Base-by-base conservation (phyloP, 2,113 vertebrate species). In the Pipa parva region DNA sequence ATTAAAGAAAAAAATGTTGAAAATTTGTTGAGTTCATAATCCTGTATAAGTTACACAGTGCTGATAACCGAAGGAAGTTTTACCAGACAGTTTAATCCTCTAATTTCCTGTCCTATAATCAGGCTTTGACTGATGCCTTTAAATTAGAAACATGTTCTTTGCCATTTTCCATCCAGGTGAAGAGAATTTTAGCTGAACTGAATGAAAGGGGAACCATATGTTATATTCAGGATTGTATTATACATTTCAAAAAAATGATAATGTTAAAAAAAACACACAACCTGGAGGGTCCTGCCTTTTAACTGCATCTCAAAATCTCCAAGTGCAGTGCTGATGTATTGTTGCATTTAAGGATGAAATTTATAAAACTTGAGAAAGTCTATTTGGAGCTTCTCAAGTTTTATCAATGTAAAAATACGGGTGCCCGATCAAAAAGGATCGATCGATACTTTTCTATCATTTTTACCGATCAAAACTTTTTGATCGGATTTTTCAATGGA, bases 91-190 rank as follows among this genome's bases (percentile, higher is more conserved):
- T 89, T 92, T 96, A 97, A 98, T 97, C 95, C 91, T 87, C 90
- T 89, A 94, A 97, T 98, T 97, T 98, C 95, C 95, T 95, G 90
- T 86, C 86, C 89, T 94, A 90, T 95, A 97, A 97, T 97, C 95
- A 98, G 90, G 88, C 92, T 91, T 90, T 80, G 87, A 84, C 83
- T 89, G 89, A 87, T 75, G 81, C 83, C 78, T 90, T 84, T 88
- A 95, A 97, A 95, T 95, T 92, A 88, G 89, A 97, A 97, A 90
- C 94, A 97, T 93, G 95, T 90, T 85, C 92, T 73, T 81, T 75
- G 78, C 79, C 78, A 82, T 84, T 87, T 84, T 84, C 70, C 68
- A 86, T 84, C 85, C 88, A 91, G 88, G 88, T 89, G 86, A 90
- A 81, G 79, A 76, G 59, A 85, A 83, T 79, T 73, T 74, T n/a